Evolutionary conservation across 2,797 vertebrate genomes (phyloP), one percentile per base, ranked within the genome.

Genomic region (Dermochelys coriacea): DNA sequence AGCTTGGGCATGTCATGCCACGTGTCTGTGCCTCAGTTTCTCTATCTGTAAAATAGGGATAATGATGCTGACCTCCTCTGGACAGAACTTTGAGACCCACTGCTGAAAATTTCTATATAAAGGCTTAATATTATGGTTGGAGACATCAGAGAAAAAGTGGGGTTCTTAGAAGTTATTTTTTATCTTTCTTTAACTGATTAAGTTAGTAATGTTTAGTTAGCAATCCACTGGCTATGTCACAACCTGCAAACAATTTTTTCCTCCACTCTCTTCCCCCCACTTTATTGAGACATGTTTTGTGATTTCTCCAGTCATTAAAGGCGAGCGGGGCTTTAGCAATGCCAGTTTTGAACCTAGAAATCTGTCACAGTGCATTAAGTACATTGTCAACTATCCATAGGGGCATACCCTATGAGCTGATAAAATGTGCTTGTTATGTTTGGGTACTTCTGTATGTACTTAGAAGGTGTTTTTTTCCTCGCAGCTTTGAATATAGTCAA

Each of bases 21-120:
- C 4, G 27, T 16, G 14, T 16, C 45, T 29, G 3, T 54, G 47
- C 23, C 68, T 45, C 23, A 41, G 23, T 74, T 45, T 74, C 23
- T 25, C 51, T 8, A 50, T 15, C 61, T 37, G 2, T 11, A 74
- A 71, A 50, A 12, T 74, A 80, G 12, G 8, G 21, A 27, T 50
- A 21, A 5, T 29, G 82, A 31, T 7, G 25, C 15, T 4, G 59
- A 47, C 4, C 50, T 11, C 10, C 11, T 51, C 16, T 47, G 27
- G 0, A 5, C 54, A 59, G 45, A 14, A 18, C 50, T 61, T 49
- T 0, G 0, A 81, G 75, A 27, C 50, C n/a, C 14, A 50, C 59
- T 77, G 37, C 37, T 74, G 55, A 80, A 55, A 77, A 55, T 21
- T 77, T 55, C 4, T 12, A 47, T 31, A 54, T 23, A n/a, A 59